Base-by-base conservation (phyloP, 2,113 vertebrate species). In the Rattus norvegicus region DNA sequence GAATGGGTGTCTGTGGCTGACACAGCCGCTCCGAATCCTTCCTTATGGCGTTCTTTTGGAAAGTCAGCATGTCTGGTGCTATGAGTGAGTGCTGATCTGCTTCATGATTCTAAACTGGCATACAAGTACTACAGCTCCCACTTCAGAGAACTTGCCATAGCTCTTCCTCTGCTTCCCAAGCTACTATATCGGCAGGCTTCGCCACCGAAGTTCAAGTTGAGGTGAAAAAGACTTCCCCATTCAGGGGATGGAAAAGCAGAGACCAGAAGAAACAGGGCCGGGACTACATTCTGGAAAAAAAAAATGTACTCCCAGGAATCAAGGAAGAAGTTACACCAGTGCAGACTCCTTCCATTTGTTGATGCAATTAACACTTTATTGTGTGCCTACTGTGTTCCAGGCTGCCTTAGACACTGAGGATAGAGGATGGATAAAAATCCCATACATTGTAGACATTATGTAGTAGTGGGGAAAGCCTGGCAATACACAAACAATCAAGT, bases 321-420 rank as follows among this genome's bases (percentile, higher is more conserved):
- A 73, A 90, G 81, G 83, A 95, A 92, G 67, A 88, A 63, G 49
- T 77, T 84, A 75, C 56, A 61, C 33, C 14, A 87, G 49, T 92
- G 94, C 73, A 93, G 36, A 95, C 79, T 92, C 69, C 63, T 93
- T 96, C 59, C 11, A 3, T 92, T 65, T 79, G 17, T 89, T 96
- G 65, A 65, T 72, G 49, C 47, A 81, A 67, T 54, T 75, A 92
- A 85, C 43, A 69, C 84, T 94, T 95, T 89, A 86, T 47, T 91
- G 84, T 92, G 43, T 20, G 52, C 72, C 59, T 85, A 94, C 83
- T 93, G 73, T 54, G 80, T 61, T 90, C 83, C 73, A 84, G 61
- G 33, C 17, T 95, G n/a, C 75, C 95, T 92, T 73, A 91, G 84
- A 33, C 67, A 36, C 70, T 73, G 65, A 30, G 22, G 54, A 87